Evolutionary conservation across 2,113 vertebrate species (phyloP), one percentile per base, ranked within the genome.

Genomic region (Sterna hirundo): DNA sequence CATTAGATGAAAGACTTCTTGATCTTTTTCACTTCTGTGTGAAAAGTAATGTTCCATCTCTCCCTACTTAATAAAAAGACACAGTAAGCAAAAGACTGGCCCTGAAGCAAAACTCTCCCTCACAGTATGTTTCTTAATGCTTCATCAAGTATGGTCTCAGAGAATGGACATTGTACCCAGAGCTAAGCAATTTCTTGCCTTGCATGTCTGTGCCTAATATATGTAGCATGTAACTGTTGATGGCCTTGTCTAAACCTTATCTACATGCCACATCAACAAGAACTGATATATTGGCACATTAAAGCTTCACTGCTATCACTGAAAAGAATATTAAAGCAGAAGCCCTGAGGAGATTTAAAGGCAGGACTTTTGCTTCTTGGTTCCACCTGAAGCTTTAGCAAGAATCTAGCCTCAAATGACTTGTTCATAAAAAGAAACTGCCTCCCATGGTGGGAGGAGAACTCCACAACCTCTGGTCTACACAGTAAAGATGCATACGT

Each of bases 1-100:
- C 62, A 82, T 49, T 93, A 87, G 91, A 96, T 96, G 62, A 97
- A 97, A 97, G 84, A 44, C 36, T 89, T 91, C 75, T 91, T 93
- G 76, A 87, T 94, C 82, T 95, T 90, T 94, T 93, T 93, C 62
- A 47, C 30, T 83, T 88, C 87, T 80, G 19, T 70, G 69, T 92
- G 57, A 90, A 94, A 95, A 90, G 61, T 32, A 94, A 88, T 34
- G 42, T 54, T 83, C 85, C 46, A 76, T 93, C 83, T 93, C 34
- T 91, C 72, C 19, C 30, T 52, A 30, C 68, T 94, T 92, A 85
- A 91, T 82, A 95, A 94, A 94, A 95, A 90, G 60, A n/a, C 69
- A 75, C 17, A 91, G 44, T 90, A 96, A 88, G 76, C 65, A 93
- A 75, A 96, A 94, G 65, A 71, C 38, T 71, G 25, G 8, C 18